Percentiles rank a stretch among this genome's conserved stretches.
Evolutionary conservation across 2,113 vertebrate genomes (phyloP).

Genomic region (Scomber japonicus): DNA sequence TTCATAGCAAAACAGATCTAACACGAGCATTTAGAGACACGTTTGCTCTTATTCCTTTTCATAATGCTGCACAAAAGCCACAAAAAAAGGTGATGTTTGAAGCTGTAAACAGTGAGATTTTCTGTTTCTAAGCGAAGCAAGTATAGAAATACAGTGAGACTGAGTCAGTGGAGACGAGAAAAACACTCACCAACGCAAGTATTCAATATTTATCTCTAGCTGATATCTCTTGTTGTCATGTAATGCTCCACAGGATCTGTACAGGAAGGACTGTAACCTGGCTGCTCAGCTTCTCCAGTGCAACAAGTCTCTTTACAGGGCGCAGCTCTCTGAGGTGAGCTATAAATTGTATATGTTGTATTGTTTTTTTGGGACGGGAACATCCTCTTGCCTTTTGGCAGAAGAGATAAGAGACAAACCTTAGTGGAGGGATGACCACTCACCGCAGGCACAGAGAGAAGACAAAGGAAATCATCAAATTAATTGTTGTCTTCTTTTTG

Average conservation of each 20-base stretch:
- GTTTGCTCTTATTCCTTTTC: too few relatives aligned
- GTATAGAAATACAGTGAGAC: not conserved
- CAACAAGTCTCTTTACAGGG: conserved; percentile 94
- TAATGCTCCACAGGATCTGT: conserved; percentile 88
- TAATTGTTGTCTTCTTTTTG: not conserved
- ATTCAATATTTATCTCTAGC: not conserved
- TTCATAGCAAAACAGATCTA: not conserved
- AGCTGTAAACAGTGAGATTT: not conserved
- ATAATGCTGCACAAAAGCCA: not conserved
- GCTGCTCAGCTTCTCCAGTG: conserved; percentile 97
- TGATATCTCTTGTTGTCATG: not conserved
- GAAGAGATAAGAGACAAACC: conserved; percentile 40
- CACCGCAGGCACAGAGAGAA: conserved; percentile 17
- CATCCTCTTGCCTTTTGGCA: conserved; percentile 50
- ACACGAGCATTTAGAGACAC: not conserved
- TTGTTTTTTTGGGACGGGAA: conserved; percentile 24
- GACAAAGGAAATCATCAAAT: not conserved
- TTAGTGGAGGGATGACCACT: conserved; percentile 28
- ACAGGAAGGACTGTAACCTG: conserved; percentile 97
- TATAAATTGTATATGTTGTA: too few relatives aligned
- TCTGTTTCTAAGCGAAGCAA: not conserved
- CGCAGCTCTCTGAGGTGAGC: conserved; percentile 94
- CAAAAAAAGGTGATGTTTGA: not conserved
- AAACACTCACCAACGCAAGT: not conserved
- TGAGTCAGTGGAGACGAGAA: not conserved